Evolutionary conservation across 2,888 invertebrate species (phyloP).

Genomic region (Ichneumoninae sp.): DNA sequence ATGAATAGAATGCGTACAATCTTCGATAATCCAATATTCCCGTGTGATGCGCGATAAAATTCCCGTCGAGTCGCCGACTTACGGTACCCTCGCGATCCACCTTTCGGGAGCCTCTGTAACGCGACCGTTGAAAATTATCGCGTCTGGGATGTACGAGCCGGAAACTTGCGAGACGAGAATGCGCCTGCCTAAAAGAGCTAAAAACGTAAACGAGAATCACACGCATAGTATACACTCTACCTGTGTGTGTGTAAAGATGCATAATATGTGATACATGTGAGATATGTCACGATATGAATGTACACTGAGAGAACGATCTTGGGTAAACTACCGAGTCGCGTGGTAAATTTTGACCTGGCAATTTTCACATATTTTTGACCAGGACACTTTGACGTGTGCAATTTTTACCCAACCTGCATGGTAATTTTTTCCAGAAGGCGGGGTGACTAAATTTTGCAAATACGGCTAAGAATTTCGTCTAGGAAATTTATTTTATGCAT

Average conservation of each 20-base stretch:
- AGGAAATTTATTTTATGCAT: too few species aligned
- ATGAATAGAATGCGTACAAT: slow-evolving; percentile 29
- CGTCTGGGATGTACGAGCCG: slow-evolving; percentile 49
- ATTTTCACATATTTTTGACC: too few species aligned
- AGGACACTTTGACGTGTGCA: too few species aligned
- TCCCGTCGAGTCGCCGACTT: not conserved
- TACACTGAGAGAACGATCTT: too few species aligned
- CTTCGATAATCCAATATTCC: slow-evolving; percentile 46
- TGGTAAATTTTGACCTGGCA: too few species aligned
- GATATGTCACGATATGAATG: not conserved
- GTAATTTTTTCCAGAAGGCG: too few species aligned
- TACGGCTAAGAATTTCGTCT: too few species aligned
- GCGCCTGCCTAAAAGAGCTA: slow-evolving; percentile 10
- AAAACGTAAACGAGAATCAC: slow-evolving; percentile 5
- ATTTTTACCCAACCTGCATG: too few species aligned
- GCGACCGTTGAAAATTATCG: slow-evolving; percentile 22
- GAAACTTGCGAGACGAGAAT: slow-evolving; percentile 40
- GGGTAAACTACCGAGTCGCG: not conserved
- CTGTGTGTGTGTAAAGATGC: slow-evolving; percentile 3
- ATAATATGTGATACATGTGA: slow-evolving; percentile 3
- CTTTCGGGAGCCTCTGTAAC: not conserved
- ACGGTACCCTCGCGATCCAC: not conserved
- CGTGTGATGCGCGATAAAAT: not conserved
- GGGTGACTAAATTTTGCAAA: too few species aligned
- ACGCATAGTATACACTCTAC: slow-evolving; percentile 8